A percentile compares a stretch with the other conserved stretches of the same genome.
Conservation (phyloP, 2,888 invertebrate species). For the Marasmarcha lunaedactyla region DNA sequence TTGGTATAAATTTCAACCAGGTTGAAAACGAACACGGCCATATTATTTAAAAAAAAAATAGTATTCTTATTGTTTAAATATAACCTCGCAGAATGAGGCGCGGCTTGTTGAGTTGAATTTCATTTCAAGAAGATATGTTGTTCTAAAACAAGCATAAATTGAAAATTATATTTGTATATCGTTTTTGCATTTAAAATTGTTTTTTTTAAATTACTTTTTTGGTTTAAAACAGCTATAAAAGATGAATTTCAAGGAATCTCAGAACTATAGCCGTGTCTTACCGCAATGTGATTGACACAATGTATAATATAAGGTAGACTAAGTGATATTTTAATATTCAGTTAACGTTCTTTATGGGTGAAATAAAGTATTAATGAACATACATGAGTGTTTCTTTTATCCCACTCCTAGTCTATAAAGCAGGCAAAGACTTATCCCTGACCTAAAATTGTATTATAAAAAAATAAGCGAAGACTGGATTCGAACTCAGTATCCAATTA, state of each 20-base stretch:
- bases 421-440: no score
- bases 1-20: not conserved
- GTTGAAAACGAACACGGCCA: constrained; percentile 27
- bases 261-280: constrained; percentile 34
- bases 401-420: no score
- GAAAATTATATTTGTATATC: no score
- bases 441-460: no score
- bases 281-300: constrained; percentile 52
- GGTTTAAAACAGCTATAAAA: not conserved
- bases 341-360: constrained; percentile 43
- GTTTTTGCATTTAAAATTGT: not conserved
- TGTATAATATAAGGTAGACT: constrained; percentile 35
- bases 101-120: constrained; percentile 22
- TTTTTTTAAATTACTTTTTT: not conserved
- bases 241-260: constrained; percentile 10
- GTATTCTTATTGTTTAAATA: constrained; percentile 13
- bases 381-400: not conserved
- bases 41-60: constrained; percentile 37
- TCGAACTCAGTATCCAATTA: no score
- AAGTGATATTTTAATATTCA: constrained; percentile 50
- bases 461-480: no score
- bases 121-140: not conserved
- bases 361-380: constrained; percentile 39
- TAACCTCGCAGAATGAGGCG: constrained; percentile 48
- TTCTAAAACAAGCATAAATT: not conserved